Conservation (phyloP, 2,797 vertebrate genomes). For the Artibeus lituratus region DNA sequence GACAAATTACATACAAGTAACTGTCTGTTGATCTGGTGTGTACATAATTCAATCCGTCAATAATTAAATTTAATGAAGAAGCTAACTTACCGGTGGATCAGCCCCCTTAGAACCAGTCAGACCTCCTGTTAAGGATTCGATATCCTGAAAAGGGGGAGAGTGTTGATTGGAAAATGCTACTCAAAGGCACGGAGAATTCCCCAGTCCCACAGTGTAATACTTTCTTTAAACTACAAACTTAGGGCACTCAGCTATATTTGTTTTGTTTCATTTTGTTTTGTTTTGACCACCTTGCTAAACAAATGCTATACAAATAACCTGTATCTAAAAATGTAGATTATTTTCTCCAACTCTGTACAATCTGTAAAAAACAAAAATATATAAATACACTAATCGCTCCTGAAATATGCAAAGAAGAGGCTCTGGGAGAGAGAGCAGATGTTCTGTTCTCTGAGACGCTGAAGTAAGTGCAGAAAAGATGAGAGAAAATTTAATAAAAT, state of each 20-base stretch:
- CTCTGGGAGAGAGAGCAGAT: background rate
- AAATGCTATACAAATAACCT: background rate
- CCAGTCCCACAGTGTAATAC: background rate
- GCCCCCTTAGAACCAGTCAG: constrained; percentile 76
- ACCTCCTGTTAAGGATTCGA: constrained; percentile 75
- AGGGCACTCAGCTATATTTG: background rate
- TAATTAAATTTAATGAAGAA: constrained; percentile 54
- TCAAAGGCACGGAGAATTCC: constrained; percentile 23
- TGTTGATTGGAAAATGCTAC: constrained; percentile 60
- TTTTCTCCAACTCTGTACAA: background rate
- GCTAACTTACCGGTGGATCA: constrained; percentile 77
- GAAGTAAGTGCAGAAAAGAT: background rate
- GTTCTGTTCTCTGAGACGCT: background rate
- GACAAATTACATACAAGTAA: background rate
- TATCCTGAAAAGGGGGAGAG: constrained; percentile 73
- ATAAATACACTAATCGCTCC: background rate
- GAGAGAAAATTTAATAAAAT: background rate
- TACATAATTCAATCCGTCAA: background rate
- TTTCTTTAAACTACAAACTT: background rate
- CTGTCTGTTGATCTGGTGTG: background rate
- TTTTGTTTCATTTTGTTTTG: background rate
- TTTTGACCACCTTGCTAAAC: background rate
- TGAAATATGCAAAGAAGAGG: constrained; percentile 2
- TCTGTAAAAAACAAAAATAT: background rate
- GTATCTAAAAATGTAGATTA: background rate